phyloP scores from a whole-genome alignment of 2,797 vertebrate genomes.

The Nyctalus aviator region DNA sequence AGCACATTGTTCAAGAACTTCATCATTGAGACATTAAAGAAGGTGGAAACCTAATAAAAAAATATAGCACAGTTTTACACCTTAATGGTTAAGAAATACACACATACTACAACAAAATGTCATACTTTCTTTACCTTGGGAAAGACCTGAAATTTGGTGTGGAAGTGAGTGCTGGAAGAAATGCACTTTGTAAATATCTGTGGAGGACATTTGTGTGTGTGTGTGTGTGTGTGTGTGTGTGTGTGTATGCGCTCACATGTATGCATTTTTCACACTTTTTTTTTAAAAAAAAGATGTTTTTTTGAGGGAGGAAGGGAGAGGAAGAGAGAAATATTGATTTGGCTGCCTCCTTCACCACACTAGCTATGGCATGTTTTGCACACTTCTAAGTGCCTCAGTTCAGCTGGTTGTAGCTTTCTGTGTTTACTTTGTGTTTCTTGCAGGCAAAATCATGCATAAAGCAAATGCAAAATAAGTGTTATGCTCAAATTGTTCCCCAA shows the following conservation, averaged over 20 bases:
- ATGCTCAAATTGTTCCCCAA: slow-evolving; percentile 45
- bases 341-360: no score
- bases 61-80: neutral
- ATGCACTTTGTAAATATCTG: neutral
- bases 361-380: neutral
- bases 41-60: neutral
- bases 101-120: neutral
- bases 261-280: neutral
- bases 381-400: neutral
- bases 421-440: neutral
- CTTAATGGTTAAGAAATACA: neutral
- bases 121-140: neutral
- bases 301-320: no score
- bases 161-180: neutral
- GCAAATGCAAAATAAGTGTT: slow-evolving; percentile 16
- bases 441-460: slow-evolving; percentile 25
- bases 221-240: neutral
- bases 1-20: neutral
- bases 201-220: neutral
- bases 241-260: neutral
- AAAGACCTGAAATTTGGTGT: neutral
- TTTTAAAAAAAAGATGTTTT: no score
- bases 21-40: neutral
- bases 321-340: no score
- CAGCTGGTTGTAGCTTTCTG: slow-evolving; percentile 17